A percentile compares a stretch with the other conserved stretches of the same genome.
Evolutionary conservation across 2,888 invertebrate species (phyloP).

Genomic region (Baccha elongata): DNA sequence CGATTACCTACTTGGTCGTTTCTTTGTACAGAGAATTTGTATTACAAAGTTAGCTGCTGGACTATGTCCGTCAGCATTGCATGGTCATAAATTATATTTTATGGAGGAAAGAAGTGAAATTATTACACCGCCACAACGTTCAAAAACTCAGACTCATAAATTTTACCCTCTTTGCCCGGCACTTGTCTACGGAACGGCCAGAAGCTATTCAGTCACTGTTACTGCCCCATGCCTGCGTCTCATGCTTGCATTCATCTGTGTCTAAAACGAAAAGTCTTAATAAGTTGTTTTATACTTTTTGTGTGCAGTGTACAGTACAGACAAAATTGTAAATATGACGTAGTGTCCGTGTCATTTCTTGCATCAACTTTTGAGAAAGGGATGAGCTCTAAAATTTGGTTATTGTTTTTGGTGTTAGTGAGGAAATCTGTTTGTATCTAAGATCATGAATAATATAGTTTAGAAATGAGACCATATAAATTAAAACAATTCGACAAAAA

Average conservation of each 20-base stretch:
- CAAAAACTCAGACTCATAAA: conserved; percentile 67
- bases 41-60: conserved; percentile 49
- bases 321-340: background rate
- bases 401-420: no score
- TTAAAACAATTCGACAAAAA: no score
- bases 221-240: background rate
- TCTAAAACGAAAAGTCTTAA: conserved; percentile 66
- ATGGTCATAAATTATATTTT: conserved; percentile 63
- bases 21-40: conserved; percentile 46
- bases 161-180: conserved; percentile 50
- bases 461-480: no score
- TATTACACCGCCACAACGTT: conserved; percentile 57
- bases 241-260: conserved; percentile 20
- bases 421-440: no score
- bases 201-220: conserved; percentile 23
- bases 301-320: background rate
- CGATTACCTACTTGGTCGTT: conserved; percentile 4
- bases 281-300: conserved; percentile 50
- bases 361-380: background rate
- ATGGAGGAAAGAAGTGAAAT: conserved; percentile 66
- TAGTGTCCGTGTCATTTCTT: conserved; percentile 6
- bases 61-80: conserved; percentile 61
- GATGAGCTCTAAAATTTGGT: no score
- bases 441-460: no score
- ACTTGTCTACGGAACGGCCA: conserved; percentile 17